These are phyloP conservation scores for Epinotia demarniana DNA, from an alignment of 2,888 invertebrate species.

Conservation along the genomic window DNA sequence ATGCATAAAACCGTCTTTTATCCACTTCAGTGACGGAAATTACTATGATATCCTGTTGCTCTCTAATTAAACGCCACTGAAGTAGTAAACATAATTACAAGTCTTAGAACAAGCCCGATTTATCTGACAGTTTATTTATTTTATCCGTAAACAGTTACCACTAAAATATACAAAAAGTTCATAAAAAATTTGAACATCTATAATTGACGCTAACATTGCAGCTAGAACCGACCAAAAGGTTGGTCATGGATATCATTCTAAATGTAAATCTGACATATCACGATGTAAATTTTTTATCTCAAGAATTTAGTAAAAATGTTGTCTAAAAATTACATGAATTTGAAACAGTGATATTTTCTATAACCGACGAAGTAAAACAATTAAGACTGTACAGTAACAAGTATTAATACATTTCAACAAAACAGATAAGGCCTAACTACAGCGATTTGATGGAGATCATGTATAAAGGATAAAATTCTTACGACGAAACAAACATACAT, in stretches of 20 bases:
- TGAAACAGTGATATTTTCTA: conserved; percentile 67
- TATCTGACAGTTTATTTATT: conserved; percentile 4
- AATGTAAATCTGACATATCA: conserved; percentile 20
- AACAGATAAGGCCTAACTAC: conserved; percentile 64
- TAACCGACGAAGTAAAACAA: conserved; percentile 53
- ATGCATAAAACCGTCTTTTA: conserved; percentile 25
- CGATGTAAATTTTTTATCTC: conserved; percentile 27
- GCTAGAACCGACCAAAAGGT: conserved; percentile 34
- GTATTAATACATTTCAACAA: conserved; percentile 55
- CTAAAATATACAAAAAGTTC: conserved; percentile 39
- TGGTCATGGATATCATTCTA: conserved; percentile 36
- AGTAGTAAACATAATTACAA: not conserved
- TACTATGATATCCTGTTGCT: not conserved
- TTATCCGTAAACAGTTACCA: conserved; percentile 12
- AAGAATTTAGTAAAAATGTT: conserved; percentile 53
- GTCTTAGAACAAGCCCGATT: conserved; percentile 7
- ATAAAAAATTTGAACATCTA: conserved; percentile 70
- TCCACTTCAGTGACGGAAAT: not conserved
- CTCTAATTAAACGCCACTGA: not conserved
- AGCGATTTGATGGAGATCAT: conserved; percentile 72
- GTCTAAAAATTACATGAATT: conserved; percentile 78
- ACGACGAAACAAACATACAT: conserved; percentile 71
- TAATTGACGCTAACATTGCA: conserved; percentile 74
- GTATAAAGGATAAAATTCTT: conserved; percentile 75
- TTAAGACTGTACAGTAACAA: conserved; percentile 62